These are phyloP conservation scores for Gallinago paraguaiae DNA, from an alignment of 2,113 vertebrate species.

Conservation along the genomic window DNA sequence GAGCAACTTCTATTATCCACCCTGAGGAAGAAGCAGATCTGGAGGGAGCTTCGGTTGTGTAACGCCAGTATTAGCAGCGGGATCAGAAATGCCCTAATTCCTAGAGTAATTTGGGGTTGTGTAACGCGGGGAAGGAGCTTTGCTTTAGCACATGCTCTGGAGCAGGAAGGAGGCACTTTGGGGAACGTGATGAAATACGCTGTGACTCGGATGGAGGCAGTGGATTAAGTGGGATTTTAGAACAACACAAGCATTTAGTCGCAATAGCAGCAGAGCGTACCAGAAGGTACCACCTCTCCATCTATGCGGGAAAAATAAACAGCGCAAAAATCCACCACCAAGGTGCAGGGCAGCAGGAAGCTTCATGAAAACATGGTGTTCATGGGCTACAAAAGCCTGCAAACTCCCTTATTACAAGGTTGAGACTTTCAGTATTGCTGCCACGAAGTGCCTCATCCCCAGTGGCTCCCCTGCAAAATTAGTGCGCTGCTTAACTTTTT, in stretches of 20 bases:
- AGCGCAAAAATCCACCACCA: neutral
- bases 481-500: conserved; percentile 48
- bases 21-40: neutral
- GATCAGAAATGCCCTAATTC: conserved; percentile 58
- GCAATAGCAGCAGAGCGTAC: neutral
- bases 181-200: neutral
- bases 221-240: conserved; percentile 57
- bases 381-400: neutral
- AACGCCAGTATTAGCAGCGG: conserved; percentile 5
- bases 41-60: neutral
- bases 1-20: neutral
- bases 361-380: neutral
- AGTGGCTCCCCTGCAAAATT: conserved; percentile 25
- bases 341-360: neutral
- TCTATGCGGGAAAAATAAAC: conserved; percentile 7
- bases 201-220: neutral
- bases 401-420: conserved; percentile 27
- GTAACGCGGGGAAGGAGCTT: neutral
- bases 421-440: neutral
- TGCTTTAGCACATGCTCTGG: neutral
- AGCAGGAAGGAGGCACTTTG: neutral
- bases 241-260: neutral
- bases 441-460: neutral
- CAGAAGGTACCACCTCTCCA: conserved; percentile 23
- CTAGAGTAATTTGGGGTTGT: conserved; percentile 40